Conservation (phyloP, 2,888 invertebrate species). For the Drosophila colorata region DNA sequence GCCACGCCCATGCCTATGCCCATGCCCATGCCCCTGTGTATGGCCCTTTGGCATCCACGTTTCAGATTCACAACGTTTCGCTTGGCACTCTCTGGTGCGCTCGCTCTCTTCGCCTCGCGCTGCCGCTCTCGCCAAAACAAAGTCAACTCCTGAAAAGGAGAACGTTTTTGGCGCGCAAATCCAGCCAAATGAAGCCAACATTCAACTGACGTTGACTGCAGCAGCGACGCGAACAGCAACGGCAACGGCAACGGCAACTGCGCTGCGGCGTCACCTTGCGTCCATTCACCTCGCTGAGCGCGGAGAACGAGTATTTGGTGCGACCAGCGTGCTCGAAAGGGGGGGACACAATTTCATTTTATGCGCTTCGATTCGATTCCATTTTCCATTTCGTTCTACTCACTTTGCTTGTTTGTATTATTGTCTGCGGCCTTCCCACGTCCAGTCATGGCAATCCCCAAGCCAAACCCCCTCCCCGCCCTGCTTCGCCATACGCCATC, state of each 20-base stretch:
- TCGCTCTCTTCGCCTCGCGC: slow-evolving; percentile 20
- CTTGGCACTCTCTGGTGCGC: slow-evolving; percentile 8
- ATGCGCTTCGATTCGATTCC: slow-evolving; percentile 73
- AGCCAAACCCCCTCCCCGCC: background rate
- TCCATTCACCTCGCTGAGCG: slow-evolving; percentile 76
- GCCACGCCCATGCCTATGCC: slow-evolving; percentile 63
- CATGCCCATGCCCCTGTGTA: slow-evolving; percentile 18
- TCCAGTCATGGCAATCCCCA: slow-evolving; percentile 39
- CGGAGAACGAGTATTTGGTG: slow-evolving; percentile 31
- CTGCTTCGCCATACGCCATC: background rate
- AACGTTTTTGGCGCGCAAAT: slow-evolving; percentile 75
- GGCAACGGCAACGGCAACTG: slow-evolving; percentile 16
- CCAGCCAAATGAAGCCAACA: slow-evolving; percentile 51
- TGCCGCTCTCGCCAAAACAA: slow-evolving; percentile 48
- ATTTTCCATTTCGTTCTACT: slow-evolving; percentile 75
- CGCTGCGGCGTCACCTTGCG: slow-evolving; percentile 68
- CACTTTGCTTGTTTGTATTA: slow-evolving; percentile 49
- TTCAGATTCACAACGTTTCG: slow-evolving; percentile 54
- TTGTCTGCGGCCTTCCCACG: slow-evolving; percentile 61
- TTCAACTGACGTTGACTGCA: slow-evolving; percentile 51
- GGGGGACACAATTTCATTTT: slow-evolving; percentile 50
- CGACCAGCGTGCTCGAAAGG: background rate
- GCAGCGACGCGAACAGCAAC: slow-evolving; percentile 29
- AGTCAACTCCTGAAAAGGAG: slow-evolving; percentile 68
- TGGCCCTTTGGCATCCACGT: slow-evolving; percentile 50